Evolutionary conservation across 2,797 vertebrate genomes (phyloP).

Genomic region (Astyanax mexicanus): DNA sequence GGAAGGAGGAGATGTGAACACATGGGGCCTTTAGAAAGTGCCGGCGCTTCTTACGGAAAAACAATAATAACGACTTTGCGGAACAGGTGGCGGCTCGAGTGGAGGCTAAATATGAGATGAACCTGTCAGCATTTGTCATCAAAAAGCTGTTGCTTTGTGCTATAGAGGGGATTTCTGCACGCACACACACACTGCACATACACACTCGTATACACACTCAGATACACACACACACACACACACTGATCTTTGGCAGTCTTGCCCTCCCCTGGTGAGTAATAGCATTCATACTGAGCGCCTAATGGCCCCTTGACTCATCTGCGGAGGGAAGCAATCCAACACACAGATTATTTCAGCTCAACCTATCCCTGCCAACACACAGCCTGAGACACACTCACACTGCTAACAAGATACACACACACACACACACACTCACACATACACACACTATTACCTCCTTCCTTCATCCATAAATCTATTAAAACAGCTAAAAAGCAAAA

Average conservation of each 20-base stretch:
- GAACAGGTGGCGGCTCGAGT: conserved; percentile 35
- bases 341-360: conserved; percentile 49
- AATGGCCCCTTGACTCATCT: conserved; percentile 57
- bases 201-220: no score
- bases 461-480: not conserved
- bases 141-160: conserved; percentile 24
- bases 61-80: conserved; percentile 4
- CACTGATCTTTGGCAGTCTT: conserved; percentile 21
- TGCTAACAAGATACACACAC: conserved; percentile 1
- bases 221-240: no score
- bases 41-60: not conserved
- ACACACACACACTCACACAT: conserved; percentile 4
- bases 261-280: conserved; percentile 33
- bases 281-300: conserved; percentile 48
- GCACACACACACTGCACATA: no score
- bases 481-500: not conserved
- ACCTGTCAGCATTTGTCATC: conserved; percentile 34
- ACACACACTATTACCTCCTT: conserved; percentile 21
- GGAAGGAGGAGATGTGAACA: not conserved
- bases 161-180: conserved; percentile 25
- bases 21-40: not conserved
- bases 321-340: conserved; percentile 48
- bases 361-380: conserved; percentile 24
- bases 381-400: not conserved
- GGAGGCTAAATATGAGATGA: conserved; percentile 29